Base-by-base conservation (phyloP, 2,113 vertebrate species). In the Aleadryas rufinucha region DNA sequence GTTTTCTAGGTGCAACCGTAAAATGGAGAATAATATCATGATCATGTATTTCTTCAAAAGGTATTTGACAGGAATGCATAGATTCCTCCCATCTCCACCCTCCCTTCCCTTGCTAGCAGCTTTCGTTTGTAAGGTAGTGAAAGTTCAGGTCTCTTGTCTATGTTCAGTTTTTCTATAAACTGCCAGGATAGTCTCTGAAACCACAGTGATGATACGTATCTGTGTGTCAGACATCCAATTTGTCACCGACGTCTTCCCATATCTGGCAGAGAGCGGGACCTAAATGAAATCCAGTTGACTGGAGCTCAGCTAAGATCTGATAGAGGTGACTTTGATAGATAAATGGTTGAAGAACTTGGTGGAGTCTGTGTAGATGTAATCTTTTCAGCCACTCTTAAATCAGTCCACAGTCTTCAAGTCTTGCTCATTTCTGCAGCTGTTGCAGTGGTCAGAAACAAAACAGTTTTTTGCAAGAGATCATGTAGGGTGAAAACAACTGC, bases 251-350 rank as follows among this genome's bases (percentile, higher is more conserved):
- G 92, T 92, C 64, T 95, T 88, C 72, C 74, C 70, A 2, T 94
- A 82, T 39, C 76, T 94, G 93, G 39, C 80, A 94, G 80, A 90
- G 88, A 93, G 49, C 63, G 70, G n/a, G 93, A 90, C 92, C 76
- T 92, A 84, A 95, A 90, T 96, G 92, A 95, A 95, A 87, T 96
- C 83, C 88, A 82, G 76, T 90, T 94, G 95, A 92, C 90, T 94
- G 85, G 79, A 89, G 90, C 80, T 84, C 86, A 57, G 72, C 69
- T 68, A 56, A 89, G 72, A 94, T 95, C 79, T 92, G 93, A 94
- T 96, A 92, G 72, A 68, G 31, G 45, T 93, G 80, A 82, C 94
- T 95, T 95, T 87, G 88, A 90, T 54, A 68, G 56, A 92, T 93
- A 95, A 64, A 60, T 71, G 37, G 60, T 78, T 87, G 65, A 80